A percentile compares a stretch with the other conserved stretches of the same genome.
Conservation (phyloP, 2,113 vertebrate genomes). For the Ciconia maguari region DNA sequence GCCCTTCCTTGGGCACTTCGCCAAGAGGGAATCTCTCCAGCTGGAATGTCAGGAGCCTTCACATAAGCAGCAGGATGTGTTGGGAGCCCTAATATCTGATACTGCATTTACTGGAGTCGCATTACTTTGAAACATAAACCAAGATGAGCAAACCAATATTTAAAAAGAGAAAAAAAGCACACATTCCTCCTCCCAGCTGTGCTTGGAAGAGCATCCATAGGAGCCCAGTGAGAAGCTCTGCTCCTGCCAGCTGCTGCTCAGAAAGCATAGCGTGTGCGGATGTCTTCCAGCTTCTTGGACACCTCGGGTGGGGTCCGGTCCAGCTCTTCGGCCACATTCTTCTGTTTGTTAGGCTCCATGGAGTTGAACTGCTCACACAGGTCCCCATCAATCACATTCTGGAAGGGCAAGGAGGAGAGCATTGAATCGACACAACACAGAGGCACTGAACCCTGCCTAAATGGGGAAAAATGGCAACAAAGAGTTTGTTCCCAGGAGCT, state of each 20-base stretch:
- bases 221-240: background rate
- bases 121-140: conserved; percentile 1
- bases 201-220: background rate
- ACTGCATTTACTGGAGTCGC: background rate
- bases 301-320: conserved; percentile 96
- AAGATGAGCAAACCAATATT: background rate
- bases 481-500: conserved; percentile 31
- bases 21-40: background rate
- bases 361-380: conserved; percentile 99
- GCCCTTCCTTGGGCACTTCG: background rate
- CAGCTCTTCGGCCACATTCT: conserved; percentile 94
- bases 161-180: background rate
- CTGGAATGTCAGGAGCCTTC: background rate
- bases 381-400: conserved; percentile 99
- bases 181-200: background rate
- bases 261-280: conserved; percentile 97
- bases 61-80: background rate
- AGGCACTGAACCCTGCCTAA: conserved; percentile 35
- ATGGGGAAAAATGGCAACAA: background rate
- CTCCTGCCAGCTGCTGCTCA: conserved; percentile 64
- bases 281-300: conserved; percentile 98
- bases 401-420: background rate
- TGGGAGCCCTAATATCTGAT: background rate
- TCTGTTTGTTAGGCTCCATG: conserved; percentile 99
- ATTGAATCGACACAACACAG: background rate